These are phyloP conservation scores for Rhagonycha fulva DNA, from an alignment of 2,888 invertebrate genomes.

Conservation along the genomic window DNA sequence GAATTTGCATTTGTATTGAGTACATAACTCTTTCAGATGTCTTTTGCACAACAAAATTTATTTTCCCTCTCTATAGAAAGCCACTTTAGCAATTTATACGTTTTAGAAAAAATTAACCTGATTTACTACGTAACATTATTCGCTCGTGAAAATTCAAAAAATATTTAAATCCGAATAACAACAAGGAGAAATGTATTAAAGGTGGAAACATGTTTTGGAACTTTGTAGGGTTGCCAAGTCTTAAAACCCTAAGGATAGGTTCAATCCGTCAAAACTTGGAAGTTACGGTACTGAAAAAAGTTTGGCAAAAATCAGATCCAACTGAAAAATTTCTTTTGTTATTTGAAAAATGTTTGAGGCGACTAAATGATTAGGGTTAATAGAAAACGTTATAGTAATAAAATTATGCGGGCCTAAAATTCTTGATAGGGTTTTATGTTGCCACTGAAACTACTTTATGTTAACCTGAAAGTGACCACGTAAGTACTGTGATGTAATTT, in stretches of 20 bases:
- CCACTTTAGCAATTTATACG: constrained; percentile 14
- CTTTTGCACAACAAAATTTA: constrained; percentile 22
- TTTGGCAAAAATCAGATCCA: not conserved
- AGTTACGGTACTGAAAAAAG: not conserved
- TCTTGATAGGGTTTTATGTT: not conserved
- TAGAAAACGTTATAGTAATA: not conserved
- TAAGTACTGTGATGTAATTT: not conserved
- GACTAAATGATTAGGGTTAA: not conserved
- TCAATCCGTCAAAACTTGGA: not conserved
- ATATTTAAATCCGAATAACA: not conserved
- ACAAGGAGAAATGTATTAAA: not conserved
- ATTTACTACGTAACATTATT: not conserved
- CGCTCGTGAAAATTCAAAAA: not conserved
- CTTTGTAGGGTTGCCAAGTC: not conserved
- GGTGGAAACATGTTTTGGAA: not conserved
- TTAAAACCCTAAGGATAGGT: not conserved
- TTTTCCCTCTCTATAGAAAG: constrained; percentile 18
- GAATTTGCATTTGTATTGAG: constrained; percentile 34
- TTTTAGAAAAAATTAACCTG: not conserved
- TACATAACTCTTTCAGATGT: constrained; percentile 31
- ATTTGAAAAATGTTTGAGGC: not conserved
- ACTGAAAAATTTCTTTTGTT: not conserved
- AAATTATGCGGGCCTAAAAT: not conserved
- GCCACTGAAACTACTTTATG: not conserved
- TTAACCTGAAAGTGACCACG: not conserved